Conservation (phyloP, 2,113 vertebrate genomes). For the Amblyornis subalaris region DNA sequence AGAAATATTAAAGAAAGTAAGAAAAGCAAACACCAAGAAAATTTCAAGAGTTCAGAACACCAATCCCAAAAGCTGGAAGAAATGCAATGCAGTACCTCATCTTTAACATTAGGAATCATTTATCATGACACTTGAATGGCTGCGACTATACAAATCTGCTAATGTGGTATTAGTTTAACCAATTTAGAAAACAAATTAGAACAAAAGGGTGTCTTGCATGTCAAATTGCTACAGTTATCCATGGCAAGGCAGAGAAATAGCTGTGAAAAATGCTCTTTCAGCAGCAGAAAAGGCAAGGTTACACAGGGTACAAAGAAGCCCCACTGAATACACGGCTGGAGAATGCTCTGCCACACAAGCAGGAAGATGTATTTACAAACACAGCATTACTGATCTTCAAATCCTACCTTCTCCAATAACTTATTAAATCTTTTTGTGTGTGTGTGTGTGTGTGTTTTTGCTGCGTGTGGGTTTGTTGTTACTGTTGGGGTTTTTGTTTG, state of each 20-base stretch:
- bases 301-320: neutral
- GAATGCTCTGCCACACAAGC: neutral
- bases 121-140: constrained; percentile 43
- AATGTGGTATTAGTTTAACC: constrained; percentile 38
- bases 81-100: neutral
- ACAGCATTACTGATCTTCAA: neutral
- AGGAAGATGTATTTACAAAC: neutral
- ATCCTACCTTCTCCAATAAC: neutral
- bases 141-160: constrained; percentile 25
- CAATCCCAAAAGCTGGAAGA: constrained; percentile 15
- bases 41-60: constrained; percentile 12
- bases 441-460: fast-evolving
- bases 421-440: neutral
- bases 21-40: neutral
- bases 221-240: neutral
- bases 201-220: neutral
- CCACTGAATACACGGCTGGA: neutral
- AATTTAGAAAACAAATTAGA: constrained; percentile 64
- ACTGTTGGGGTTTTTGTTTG: neutral
- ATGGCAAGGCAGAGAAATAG: neutral
- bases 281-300: neutral
- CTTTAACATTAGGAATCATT: constrained; percentile 60
- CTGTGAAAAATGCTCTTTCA: constrained; percentile 12
- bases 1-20: constrained; percentile 4
- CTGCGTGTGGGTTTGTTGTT: neutral